Percentiles rank a stretch among this genome's conserved stretches.
phyloP scores from a whole-genome alignment of 2,797 vertebrate genomes.

The Spinus olivaceus region DNA sequence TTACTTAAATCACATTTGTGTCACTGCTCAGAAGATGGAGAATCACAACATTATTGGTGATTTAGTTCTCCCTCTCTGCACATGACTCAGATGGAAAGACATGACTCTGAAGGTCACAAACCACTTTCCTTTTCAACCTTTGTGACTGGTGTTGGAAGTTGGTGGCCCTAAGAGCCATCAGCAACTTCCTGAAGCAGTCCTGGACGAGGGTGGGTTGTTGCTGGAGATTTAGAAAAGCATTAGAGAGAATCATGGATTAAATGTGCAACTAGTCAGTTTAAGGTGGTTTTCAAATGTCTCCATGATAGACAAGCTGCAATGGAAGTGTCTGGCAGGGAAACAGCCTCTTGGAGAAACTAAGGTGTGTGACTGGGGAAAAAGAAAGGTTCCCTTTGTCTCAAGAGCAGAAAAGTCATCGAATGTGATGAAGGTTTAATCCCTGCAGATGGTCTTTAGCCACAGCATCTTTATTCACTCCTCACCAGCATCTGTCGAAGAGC shows the following conservation, averaged over 20 bases:
- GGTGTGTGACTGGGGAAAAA: not conserved
- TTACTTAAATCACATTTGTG: not conserved
- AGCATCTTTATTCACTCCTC: constrained; percentile 52
- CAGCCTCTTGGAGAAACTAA: not conserved
- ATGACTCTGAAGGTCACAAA: not conserved
- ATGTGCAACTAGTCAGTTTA: not conserved
- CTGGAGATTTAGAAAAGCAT: not conserved
- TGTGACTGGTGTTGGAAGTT: not conserved
- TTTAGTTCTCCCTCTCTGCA: not conserved
- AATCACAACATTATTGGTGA: not conserved
- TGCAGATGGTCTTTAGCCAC: constrained; percentile 53
- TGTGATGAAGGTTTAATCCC: constrained; percentile 73
- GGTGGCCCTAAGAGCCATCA: not conserved
- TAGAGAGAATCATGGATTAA: not conserved
- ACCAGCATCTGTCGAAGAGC: constrained; percentile 54
- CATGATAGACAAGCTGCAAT: not conserved
- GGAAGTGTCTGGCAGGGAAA: not conserved
- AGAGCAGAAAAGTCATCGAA: constrained; percentile 47
- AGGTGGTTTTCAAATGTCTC: not conserved
- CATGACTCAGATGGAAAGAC: not conserved
- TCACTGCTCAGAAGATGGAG: not conserved
- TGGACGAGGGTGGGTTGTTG: not conserved
- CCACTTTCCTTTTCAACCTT: not conserved
- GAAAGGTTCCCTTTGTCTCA: constrained; percentile 36
- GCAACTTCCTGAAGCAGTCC: not conserved